Evolutionary conservation across 2,113 vertebrate species (phyloP).

Genomic region (Rhipidura dahli): DNA sequence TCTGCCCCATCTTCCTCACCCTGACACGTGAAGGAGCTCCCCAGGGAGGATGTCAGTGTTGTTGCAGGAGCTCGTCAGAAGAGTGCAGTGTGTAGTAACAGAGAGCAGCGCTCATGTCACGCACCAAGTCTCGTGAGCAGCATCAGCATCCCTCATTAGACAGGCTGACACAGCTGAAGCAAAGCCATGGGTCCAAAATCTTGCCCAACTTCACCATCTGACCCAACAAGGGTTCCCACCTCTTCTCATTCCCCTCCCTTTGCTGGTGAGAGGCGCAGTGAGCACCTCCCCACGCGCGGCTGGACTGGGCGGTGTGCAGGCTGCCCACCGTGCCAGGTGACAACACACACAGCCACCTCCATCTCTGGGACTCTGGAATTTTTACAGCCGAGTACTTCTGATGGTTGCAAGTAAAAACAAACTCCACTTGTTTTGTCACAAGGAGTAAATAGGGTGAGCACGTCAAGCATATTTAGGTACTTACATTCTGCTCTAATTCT

Average conservation of each 20-base stretch:
- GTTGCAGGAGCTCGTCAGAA: conserved; percentile 27
- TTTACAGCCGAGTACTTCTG: neutral
- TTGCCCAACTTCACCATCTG: neutral
- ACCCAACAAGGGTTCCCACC: neutral
- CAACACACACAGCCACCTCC: neutral
- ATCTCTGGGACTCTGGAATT: neutral
- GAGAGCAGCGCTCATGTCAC: neutral
- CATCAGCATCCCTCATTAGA: neutral
- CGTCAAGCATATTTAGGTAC: neutral
- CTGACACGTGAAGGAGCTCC: neutral
- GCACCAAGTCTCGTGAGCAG: neutral
- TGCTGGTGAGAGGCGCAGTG: neutral
- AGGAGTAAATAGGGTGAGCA: neutral
- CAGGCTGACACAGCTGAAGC: neutral
- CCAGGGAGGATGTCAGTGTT: neutral
- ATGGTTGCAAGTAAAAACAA: neutral
- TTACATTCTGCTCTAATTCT: neutral
- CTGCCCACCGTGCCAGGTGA: neutral
- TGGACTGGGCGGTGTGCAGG: rapidly evolving
- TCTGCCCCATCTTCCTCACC: neutral
- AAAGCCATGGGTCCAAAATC: neutral
- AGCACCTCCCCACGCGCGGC: neutral
- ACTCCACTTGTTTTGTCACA: neutral
- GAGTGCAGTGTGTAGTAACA: conserved; percentile 28
- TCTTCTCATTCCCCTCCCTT: neutral